Conservation (phyloP, 1,140 invertebrate genomes). For the Akabosia matsudoensis region DNA sequence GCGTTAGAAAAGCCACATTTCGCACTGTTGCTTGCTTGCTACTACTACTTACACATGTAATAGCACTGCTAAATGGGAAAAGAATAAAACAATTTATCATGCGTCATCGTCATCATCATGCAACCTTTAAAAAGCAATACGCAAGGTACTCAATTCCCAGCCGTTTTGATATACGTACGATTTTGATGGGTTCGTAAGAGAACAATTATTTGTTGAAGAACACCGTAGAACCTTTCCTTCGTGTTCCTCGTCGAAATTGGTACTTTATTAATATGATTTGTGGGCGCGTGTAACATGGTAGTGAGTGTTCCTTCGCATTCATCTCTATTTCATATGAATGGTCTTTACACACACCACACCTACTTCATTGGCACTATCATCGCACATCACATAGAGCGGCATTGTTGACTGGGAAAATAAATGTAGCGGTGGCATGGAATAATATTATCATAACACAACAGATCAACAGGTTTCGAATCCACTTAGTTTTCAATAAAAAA, state of each 20-base stretch:
- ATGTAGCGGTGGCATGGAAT: background rate
- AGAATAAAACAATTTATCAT: constrained; percentile 23
- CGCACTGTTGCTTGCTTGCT: background rate
- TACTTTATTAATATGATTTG: background rate
- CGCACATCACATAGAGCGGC: background rate
- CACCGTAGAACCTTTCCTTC: too few relatives aligned
- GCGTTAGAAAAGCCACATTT: too few relatives aligned
- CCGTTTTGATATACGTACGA: too few relatives aligned
- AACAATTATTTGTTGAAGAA: too few relatives aligned
- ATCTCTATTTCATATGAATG: background rate
- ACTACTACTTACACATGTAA: background rate
- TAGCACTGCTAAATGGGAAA: background rate
- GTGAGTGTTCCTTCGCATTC: background rate
- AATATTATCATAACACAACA: background rate
- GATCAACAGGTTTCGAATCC: constrained; percentile 16
- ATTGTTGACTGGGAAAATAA: background rate
- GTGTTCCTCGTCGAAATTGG: background rate
- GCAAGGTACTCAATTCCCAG: too few relatives aligned
- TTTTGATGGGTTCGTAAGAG: too few relatives aligned
- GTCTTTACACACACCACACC: background rate
- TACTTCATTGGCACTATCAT: background rate
- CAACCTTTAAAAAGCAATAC: background rate
- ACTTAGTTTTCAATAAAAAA: constrained; percentile 1
- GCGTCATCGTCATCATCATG: constrained; percentile 10
- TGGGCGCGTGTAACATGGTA: background rate